Evolutionary conservation across 2,113 vertebrate genomes (phyloP).

Genomic region (Odocoileus hemionus): DNA sequence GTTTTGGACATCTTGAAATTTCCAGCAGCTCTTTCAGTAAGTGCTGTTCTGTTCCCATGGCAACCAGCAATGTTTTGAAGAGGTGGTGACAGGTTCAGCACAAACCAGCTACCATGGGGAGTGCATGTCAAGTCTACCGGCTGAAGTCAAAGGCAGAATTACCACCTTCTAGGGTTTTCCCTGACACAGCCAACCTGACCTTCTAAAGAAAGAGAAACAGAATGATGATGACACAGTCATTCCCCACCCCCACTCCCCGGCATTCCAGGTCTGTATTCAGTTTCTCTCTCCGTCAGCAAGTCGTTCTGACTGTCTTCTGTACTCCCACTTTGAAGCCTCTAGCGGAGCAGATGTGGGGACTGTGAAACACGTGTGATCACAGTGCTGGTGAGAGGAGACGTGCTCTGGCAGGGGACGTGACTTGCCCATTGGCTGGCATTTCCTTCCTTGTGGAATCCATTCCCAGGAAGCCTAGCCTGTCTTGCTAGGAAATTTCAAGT

Average conservation of each 20-base stretch:
- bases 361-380: neutral
- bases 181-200: neutral
- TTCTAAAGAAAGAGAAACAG: neutral
- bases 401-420: neutral
- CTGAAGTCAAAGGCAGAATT: neutral
- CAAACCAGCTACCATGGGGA: neutral
- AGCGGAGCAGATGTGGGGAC: neutral
- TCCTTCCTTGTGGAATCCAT: neutral
- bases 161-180: neutral
- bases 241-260: neutral
- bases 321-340: neutral
- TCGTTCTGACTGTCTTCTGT: neutral
- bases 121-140: neutral
- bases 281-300: neutral
- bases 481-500: neutral
- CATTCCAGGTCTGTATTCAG: fast-evolving
- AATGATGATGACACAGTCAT: too few relatives aligned
- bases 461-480: neutral
- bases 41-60: slow-evolving; percentile 51
- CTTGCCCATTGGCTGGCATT: neutral
- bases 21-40: slow-evolving; percentile 6
- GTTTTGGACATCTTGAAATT: slow-evolving; percentile 54
- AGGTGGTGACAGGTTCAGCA: slow-evolving; percentile 36
- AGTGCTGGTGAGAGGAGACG: neutral
- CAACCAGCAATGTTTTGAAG: slow-evolving; percentile 45